Conservation (phyloP, 2,797 vertebrate genomes). For the Pseudochaenichthys georgianus region DNA sequence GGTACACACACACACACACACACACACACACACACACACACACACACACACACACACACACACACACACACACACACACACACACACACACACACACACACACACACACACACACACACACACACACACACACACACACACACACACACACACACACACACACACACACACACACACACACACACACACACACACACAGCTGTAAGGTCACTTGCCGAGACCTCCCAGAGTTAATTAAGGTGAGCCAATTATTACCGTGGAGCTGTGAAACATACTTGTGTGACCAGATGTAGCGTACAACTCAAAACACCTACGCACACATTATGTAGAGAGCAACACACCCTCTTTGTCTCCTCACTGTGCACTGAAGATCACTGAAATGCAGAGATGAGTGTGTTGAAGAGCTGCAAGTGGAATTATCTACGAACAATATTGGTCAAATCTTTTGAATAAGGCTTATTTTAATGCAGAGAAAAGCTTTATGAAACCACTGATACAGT, state of each 20-base stretch:
- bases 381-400: neutral
- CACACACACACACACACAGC: neutral
- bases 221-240: slow-evolving; percentile 58
- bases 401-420: no score
- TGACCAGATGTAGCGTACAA: neutral
- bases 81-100: no score
- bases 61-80: no score
- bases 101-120: no score
- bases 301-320: slow-evolving; percentile 3
- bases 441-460: no score
- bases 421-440: neutral
- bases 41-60: slow-evolving; percentile 10
- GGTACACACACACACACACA: slow-evolving; percentile 1
- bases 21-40: neutral
- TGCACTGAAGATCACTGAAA: neutral
- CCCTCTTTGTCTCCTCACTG: neutral
- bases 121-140: no score
- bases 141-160: no score
- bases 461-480: no score
- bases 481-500: no score
- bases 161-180: no score
- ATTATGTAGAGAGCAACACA: neutral
- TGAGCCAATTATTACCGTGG: slow-evolving; percentile 28
- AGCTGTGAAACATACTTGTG: slow-evolving; percentile 19
- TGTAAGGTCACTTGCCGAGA: slow-evolving; percentile 41